A percentile compares a stretch with the other conserved stretches of the same genome.
Conservation (phyloP, 2,797 vertebrate genomes). For the Molothrus aeneus region DNA sequence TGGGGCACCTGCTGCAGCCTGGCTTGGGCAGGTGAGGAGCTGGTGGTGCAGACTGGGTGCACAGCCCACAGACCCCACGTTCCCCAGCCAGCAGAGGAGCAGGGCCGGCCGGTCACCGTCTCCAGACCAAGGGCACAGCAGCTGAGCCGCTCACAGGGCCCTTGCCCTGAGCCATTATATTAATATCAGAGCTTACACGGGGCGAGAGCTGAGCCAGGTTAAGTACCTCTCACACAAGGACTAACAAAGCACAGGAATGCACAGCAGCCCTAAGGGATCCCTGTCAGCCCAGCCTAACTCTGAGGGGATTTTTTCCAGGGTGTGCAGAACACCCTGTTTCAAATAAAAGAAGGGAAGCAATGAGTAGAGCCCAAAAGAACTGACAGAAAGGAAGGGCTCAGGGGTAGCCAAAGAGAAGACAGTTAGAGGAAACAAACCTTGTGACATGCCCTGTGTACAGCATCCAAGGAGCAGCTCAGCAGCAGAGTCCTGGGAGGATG, state of each 20-base stretch:
- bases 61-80: not conserved
- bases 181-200: constrained; percentile 59
- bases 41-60: too few species aligned
- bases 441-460: not conserved
- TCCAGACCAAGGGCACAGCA: not conserved
- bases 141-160: not conserved
- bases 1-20: not conserved
- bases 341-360: not conserved
- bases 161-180: not conserved
- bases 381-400: not conserved
- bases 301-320: not conserved
- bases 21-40: not conserved
- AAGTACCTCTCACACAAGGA: not conserved
- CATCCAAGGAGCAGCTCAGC: not conserved
- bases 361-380: not conserved
- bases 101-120: accelerated
- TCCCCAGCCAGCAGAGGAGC: not conserved
- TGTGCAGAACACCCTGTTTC: not conserved
- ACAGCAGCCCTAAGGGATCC: not conserved
- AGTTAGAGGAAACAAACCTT: constrained; percentile 45
- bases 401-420: not conserved
- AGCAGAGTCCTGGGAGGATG: not conserved
- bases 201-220: not conserved
- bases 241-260: not conserved
- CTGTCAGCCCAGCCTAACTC: not conserved